phyloP scores from a whole-genome alignment of 2,797 vertebrate genomes.

The Typhlichthys eigenmanni region DNA sequence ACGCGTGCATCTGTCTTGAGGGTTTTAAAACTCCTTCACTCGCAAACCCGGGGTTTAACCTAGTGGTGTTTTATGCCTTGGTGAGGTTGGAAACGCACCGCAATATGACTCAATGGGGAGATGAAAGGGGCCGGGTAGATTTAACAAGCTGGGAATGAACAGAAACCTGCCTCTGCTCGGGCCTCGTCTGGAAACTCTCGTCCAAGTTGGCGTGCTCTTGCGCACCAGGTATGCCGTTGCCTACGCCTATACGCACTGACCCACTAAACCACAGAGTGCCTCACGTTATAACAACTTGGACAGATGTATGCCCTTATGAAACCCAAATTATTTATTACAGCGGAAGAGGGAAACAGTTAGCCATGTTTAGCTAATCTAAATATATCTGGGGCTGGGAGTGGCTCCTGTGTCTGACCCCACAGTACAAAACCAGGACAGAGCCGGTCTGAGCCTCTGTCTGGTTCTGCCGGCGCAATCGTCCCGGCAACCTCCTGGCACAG shows the following conservation, averaged over 20 bases:
- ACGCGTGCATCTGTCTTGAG: neutral
- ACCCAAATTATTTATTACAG: conserved; percentile 25
- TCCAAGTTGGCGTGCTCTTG: neutral
- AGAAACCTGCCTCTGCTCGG: conserved; percentile 1
- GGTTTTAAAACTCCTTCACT: neutral
- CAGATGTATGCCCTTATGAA: conserved; percentile 16
- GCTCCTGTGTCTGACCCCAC: conserved; percentile 24
- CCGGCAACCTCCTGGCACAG: conserved; percentile 39
- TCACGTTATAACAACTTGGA: conserved; percentile 14
- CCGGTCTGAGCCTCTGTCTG: conserved; percentile 52
- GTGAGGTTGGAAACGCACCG: conserved; percentile 5
- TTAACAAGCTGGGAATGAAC: neutral
- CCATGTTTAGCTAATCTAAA: conserved; percentile 10
- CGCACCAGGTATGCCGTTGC: neutral
- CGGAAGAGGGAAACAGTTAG: neutral
- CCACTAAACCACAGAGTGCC: neutral
- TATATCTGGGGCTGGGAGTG: conserved; percentile 15
- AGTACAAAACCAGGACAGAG: conserved; percentile 48
- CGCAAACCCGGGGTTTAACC: neutral
- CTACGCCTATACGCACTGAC: neutral
- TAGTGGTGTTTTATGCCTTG: neutral
- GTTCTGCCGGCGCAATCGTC: conserved; percentile 48
- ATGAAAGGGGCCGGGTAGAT: neutral
- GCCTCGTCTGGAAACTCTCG: neutral
- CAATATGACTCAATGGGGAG: conserved; percentile 2